A percentile compares a stretch with the other conserved stretches of the same genome.
Evolutionary conservation across 64 coral and sea anemone species (phyloP).

Genomic region (Anthopleura sola): DNA sequence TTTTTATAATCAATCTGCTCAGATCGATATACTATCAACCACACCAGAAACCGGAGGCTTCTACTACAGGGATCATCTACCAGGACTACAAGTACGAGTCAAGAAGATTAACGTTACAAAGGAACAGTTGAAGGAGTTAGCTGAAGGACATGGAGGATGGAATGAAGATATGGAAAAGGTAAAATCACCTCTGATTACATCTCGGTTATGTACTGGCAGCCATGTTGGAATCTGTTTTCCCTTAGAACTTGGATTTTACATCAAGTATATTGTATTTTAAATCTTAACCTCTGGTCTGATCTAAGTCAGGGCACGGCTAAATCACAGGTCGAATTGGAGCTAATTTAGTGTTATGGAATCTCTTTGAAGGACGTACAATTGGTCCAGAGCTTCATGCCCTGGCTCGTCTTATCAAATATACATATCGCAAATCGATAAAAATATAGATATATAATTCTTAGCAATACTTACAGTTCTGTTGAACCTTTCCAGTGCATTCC

Average conservation of each 20-base stretch:
- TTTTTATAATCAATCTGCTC: not conserved
- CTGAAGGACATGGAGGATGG: constrained; percentile 49
- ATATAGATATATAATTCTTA: no score
- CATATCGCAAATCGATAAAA: not conserved
- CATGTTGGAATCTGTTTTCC: no score
- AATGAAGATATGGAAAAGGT: constrained; percentile 56
- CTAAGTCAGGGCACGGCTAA: no score
- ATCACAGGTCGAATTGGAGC: no score
- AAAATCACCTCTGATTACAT: not conserved
- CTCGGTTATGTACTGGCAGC: no score
- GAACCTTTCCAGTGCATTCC: constrained; percentile 29
- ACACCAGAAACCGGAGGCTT: constrained; percentile 19
- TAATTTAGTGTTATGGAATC: no score
- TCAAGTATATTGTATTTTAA: no score
- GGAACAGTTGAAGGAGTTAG: constrained; percentile 31
- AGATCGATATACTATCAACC: constrained; percentile 42
- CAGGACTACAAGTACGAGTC: not conserved
- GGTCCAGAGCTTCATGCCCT: no score
- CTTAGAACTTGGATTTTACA: no score
- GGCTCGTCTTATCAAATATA: no score
- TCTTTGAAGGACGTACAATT: no score
- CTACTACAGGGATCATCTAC: constrained; percentile 55
- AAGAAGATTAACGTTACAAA: constrained; percentile 34
- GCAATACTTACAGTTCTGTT: not conserved
- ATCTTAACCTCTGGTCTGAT: no score